Base-by-base conservation (phyloP, 2,113 vertebrate species). In the Equus przewalskii region DNA sequence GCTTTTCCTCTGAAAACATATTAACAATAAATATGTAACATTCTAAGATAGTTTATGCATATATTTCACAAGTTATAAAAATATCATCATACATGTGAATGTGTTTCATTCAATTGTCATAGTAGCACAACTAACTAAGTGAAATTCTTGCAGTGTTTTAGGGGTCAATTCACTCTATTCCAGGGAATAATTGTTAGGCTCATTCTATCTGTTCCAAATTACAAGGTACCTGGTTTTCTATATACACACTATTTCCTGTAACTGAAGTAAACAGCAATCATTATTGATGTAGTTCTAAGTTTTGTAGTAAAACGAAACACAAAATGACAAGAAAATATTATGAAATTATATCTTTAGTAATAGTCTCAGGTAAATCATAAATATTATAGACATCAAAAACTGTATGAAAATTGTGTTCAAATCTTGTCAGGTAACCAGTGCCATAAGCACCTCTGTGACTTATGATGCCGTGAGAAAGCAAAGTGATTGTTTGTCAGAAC, bases 281-380 rank as follows among this genome's bases (percentile, higher is more conserved):
- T 78, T 94, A 33, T 6, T 83, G n/a, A 30, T 49, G 56, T 6
- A 85, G 36, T 76, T 81, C 14, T 76, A 82, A 58, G 7, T 30
- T 72, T 69, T 76, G 81, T 83, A 58, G 0, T n/a, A 70, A 81
- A 62, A 86, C 33, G 12, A 86, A 96, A 75, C 15, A 54, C 78
- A 41, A 86, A 54, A 76, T 2, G 3, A 44, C 18, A 95, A 89
- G 5, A 44, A 89, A 86, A 94, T 58, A 73, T 5, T 51, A 36
- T 88, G n/a, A 91, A 93, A 97, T 84, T 46, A 64, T 73, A 49
- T 41, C 16, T 64, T 62, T 33, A 91, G 81, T 85, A 51, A 67
- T 56, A 58, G 49, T 36, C 7, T 83, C 26, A 86, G 30, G 9
- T 79, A 75, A 92, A 88, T 85, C 19, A 69, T n/a, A 78, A 83